phyloP scores from a whole-genome alignment of 2,888 invertebrate species.

The Panorpa germanica region DNA sequence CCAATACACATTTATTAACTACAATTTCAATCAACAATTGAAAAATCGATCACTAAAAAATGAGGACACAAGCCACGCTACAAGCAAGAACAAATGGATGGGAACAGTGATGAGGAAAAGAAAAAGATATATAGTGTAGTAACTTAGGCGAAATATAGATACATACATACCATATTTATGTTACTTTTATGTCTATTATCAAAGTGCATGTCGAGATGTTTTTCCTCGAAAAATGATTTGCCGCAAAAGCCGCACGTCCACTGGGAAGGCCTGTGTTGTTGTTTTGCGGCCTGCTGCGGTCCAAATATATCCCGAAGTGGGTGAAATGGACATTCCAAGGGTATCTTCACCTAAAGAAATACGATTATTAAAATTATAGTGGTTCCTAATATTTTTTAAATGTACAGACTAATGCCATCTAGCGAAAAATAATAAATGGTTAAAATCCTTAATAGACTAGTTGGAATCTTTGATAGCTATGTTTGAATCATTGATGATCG shows the following conservation, averaged over 20 bases:
- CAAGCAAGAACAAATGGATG: not conserved
- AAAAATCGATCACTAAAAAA: too few relatives aligned
- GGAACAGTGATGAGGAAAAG: too few relatives aligned
- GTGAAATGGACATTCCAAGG: conserved; percentile 80
- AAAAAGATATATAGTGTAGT: not conserved
- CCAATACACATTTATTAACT: too few relatives aligned
- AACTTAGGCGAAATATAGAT: conserved; percentile 1
- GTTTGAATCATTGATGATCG: too few relatives aligned
- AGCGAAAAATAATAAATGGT: conserved; percentile 1
- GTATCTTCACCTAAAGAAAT: conserved; percentile 43
- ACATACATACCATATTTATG: conserved; percentile 50
- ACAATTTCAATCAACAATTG: too few relatives aligned
- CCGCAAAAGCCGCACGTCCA: conserved; percentile 86
- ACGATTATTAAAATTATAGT: conserved; percentile 5
- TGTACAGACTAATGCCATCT: not conserved
- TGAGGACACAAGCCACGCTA: too few relatives aligned
- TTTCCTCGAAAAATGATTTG: conserved; percentile 79
- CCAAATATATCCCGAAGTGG: conserved; percentile 73
- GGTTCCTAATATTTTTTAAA: conserved; percentile 6
- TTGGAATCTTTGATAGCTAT: too few relatives aligned
- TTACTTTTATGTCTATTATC: conserved; percentile 71
- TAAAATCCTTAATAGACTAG: too few relatives aligned
- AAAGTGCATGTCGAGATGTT: conserved; percentile 72
- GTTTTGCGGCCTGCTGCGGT: conserved; percentile 69
- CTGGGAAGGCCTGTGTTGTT: conserved; percentile 68